Evolutionary conservation across 2,888 invertebrate species (phyloP), one percentile per base, ranked within the genome.

Genomic region (Plusia festucae): DNA sequence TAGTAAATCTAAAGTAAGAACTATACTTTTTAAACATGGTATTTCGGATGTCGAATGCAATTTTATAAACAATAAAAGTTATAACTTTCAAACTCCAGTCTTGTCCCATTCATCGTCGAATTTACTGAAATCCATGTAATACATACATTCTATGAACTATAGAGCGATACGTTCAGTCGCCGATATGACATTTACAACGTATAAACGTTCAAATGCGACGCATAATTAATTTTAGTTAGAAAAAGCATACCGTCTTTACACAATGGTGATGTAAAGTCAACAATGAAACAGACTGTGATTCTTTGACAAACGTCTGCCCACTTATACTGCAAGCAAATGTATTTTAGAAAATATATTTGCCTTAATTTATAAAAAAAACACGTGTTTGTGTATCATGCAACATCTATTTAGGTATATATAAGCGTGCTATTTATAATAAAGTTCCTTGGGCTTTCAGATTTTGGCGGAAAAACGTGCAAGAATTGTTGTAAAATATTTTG

Each of bases 101-200:
- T 7, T 9, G 40, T 40, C 40, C 7, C 40, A n/a, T 4, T 40
- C n/a, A 40, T n/a, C 5, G 9, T 7, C 30, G 9, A 9, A 30
- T 9, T 9, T 30, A 30, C 1, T 30, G 2, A 30, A 30, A 30
- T 30, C 30, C 30, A 30, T n/a, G 30, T 9, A 9, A 30, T 1
- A 9, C 30, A 30, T 30, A 7, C 30, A 9, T 30, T 30, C 9
- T 30, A 30, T 60, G 15, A n/a, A n/a, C n/a, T 24, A 27, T 44
- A 53, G 30, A 34, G 32, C 27, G 27, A 18, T 24, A 51, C 18
- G 22, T 52, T 32, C 46, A 34, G 55, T 27, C 18, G 49, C 5
- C 44, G 55, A 52, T 58, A 63, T 55, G 61, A 65, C 2, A 46
- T 49, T 53, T 68, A 57, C 60, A 78, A 78, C 72, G 71, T 61